Percentiles rank a stretch among this genome's conserved stretches.
These are phyloP conservation scores for Syngnathus typhle DNA, from an alignment of 2,113 vertebrate species.

Conservation along the genomic window DNA sequence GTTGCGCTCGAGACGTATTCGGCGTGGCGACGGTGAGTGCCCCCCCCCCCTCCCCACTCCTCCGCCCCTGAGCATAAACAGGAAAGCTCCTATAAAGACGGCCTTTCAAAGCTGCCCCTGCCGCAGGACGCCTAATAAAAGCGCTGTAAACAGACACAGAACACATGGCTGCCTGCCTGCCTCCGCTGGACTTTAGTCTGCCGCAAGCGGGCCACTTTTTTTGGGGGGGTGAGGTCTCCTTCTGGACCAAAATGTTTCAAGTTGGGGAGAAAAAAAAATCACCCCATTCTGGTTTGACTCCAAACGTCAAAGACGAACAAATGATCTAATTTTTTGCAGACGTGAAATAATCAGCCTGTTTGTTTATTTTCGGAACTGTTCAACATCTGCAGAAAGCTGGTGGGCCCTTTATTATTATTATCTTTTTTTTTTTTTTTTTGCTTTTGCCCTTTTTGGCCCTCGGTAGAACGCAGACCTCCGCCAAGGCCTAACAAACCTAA, in stretches of 20 bases:
- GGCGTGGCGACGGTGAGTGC: conserved; percentile 52
- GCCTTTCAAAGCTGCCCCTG: conserved; percentile 66
- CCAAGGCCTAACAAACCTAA: background rate
- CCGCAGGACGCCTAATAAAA: conserved; percentile 70
- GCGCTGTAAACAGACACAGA: conserved; percentile 65
- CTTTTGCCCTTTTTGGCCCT: background rate
- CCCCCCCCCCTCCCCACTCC: conserved; percentile 71
- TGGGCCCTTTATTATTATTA: background rate
- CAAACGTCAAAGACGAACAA: background rate
- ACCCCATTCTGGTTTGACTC: background rate
- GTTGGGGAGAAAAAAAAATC: background rate
- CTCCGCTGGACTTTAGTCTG: conserved; percentile 44
- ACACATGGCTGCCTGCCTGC: conserved; percentile 56
- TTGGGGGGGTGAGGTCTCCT: conserved; percentile 34
- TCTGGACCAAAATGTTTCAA: background rate
- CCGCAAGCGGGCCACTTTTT: conserved; percentile 36
- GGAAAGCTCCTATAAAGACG: conserved; percentile 68
- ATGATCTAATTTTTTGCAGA: background rate
- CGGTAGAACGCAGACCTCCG: background rate
- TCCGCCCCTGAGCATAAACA: conserved; percentile 69
- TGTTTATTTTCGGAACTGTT: background rate
- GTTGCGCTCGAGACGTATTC: conserved; percentile 54
- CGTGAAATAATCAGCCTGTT: background rate
- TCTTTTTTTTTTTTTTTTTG: background rate
- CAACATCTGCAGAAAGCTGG: background rate